These are phyloP conservation scores for Caenorhabditis inopinata DNA, from an alignment of 1,140 invertebrate genomes.

Conservation along the genomic window DNA sequence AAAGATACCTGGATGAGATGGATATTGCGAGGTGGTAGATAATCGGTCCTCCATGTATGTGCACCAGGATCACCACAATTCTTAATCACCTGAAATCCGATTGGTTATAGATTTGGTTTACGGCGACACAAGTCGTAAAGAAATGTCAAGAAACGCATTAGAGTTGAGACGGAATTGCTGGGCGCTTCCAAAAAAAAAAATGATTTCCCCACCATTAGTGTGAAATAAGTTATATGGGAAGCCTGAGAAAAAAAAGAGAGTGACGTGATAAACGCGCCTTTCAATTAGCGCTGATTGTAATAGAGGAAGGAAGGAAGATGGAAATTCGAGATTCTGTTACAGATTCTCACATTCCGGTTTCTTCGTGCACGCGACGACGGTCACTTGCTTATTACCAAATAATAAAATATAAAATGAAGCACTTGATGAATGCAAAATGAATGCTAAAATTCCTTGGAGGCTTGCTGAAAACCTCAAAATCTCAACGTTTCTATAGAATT, in stretches of 20 bases:
- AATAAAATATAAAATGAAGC: neutral
- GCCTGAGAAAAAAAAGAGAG: neutral
- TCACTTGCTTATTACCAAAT: neutral
- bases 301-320: neutral
- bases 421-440: neutral
- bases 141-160: no score
- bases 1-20: constrained; percentile 16
- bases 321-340: constrained; percentile 3
- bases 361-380: neutral
- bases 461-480: no score
- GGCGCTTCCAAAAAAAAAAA: no score
- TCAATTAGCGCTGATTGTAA: neutral
- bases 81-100: constrained; percentile 8
- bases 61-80: neutral
- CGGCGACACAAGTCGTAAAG: no score
- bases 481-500: no score
- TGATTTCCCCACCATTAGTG: no score
- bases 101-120: neutral
- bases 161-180: no score
- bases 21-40: neutral
- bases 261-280: neutral
- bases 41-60: constrained; percentile 22
- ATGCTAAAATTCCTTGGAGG: no score
- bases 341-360: neutral
- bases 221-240: no score